Base-by-base conservation (phyloP, 2,797 vertebrate genomes). In the Babyrousa celebensis region DNA sequence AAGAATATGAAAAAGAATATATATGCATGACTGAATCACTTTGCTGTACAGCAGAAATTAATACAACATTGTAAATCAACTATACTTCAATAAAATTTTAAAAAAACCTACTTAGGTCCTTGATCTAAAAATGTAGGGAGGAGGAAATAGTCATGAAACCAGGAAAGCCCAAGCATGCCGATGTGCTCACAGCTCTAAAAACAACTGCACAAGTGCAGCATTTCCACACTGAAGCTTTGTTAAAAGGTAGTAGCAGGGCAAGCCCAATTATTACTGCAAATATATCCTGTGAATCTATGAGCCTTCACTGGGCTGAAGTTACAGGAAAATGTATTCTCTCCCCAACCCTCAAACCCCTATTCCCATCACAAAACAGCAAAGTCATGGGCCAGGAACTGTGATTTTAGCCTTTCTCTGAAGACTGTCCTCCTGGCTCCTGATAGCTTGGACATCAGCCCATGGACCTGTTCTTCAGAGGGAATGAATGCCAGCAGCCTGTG, bases 391-490 rank as follows among this genome's bases (percentile, higher is more conserved):
- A 96, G 60, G 56, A 84, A 56, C 32, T 95, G 88, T 84, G 91
- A 95, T 91, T 93, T 93, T 95, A 93, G 88, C 94, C 80, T 94
- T 96, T 93, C 72, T 93, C 91, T 20, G 10, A 85, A 96, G 58
- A 85, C 58, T 74, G 12, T 80, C 67, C 62, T 85, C 56, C 67
- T 43, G 52, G 96, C 86, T 96, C 40, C 92, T 68, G 27, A 58
- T 68, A 83, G 56, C 62, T 32, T 52, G 10, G 94, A 80, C 84
- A 62, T 87, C 82, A 75, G 36, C 58, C 48, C 32, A 79, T 56
- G 72, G 79, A 68, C 54, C 58, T 4, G 0, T 63, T 65, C 58
- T 83, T 95, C 29, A 5, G 91, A 77, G 74, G 27, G 36, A 93
- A 65, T 12, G 85, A 89, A 74, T 32, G 40, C 62, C 74, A 80